A percentile compares a stretch with the other conserved stretches of the same genome.
Evolutionary conservation across 2,888 invertebrate species (phyloP).

Genomic region (Drosophila flavopinicola): DNA sequence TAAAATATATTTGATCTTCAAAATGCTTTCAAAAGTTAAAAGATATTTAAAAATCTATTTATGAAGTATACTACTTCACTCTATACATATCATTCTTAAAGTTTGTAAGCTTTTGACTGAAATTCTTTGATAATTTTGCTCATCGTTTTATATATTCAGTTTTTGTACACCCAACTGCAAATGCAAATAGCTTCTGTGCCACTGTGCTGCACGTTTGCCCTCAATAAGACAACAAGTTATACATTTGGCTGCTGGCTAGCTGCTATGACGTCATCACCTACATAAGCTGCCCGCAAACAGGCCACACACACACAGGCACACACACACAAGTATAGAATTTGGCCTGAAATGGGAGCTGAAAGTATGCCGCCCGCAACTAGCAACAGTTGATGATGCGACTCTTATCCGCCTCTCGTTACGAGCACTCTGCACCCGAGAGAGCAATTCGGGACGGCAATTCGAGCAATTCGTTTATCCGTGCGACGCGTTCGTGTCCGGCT

Average conservation of each 20-base stretch:
- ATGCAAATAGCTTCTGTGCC: constrained; percentile 3
- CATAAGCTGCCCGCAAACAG: constrained; percentile 51
- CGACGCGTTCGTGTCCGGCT: constrained; percentile 3
- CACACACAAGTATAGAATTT: constrained; percentile 10
- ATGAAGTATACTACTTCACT: no score
- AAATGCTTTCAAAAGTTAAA: no score
- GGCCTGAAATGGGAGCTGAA: constrained; percentile 30
- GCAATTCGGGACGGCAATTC: constrained; percentile 30
- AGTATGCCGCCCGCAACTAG: constrained; percentile 65
- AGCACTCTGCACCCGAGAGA: constrained; percentile 52
- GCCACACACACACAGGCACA: constrained; percentile 24
- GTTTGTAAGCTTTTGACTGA: no score
- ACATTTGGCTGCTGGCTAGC: constrained; percentile 30
- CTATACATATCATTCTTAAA: no score
- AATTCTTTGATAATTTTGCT: no score
- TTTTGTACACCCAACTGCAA: neutral
- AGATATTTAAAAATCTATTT: no score
- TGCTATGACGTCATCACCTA: constrained; percentile 77
- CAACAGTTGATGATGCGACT: constrained; percentile 66
- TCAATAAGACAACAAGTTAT: constrained; percentile 58
- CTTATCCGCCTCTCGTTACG: constrained; percentile 52
- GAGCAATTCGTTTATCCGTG: constrained; percentile 54
- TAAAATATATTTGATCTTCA: no score
- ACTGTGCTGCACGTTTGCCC: constrained; percentile 58
- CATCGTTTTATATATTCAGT: neutral